Conservation (phyloP, 2,113 vertebrate species). For the Ancistrus triradiatus region DNA sequence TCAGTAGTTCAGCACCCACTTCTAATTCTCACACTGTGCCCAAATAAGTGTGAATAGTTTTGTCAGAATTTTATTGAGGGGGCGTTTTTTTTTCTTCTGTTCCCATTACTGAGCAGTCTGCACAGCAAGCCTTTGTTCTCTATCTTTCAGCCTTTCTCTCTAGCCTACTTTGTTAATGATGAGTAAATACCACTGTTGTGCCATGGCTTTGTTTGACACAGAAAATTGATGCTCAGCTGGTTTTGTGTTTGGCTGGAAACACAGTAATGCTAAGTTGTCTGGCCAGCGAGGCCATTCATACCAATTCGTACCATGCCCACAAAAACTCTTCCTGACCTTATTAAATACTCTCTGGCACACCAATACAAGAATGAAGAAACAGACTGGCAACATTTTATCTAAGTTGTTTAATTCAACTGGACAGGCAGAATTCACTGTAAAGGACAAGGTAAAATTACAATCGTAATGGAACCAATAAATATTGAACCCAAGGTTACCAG, state of each 20-base stretch:
- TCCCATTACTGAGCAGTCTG: background rate
- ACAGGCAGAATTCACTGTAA: no score
- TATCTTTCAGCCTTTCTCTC: no score
- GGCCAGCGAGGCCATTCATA: background rate
- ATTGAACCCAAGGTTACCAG: constrained; percentile 10
- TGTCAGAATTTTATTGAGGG: background rate
- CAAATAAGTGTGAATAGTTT: background rate
- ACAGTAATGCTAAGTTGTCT: background rate
- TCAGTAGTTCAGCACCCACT: no score
- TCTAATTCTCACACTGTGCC: no score
- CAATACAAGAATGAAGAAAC: no score
- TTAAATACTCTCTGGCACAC: no score
- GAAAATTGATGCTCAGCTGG: background rate
- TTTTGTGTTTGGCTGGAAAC: constrained; percentile 1
- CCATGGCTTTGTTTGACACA: constrained; percentile 1
- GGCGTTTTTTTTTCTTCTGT: background rate
- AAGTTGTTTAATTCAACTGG: no score
- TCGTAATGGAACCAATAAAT: no score
- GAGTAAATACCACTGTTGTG: background rate
- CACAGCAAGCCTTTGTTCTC: background rate
- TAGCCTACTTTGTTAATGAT: constrained; percentile 17
- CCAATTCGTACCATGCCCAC: background rate
- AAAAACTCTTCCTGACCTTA: no score
- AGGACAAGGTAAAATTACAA: no score
- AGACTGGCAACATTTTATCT: no score